Conservation (phyloP, 2,113 vertebrate species). For the Henicopernis longicauda region DNA sequence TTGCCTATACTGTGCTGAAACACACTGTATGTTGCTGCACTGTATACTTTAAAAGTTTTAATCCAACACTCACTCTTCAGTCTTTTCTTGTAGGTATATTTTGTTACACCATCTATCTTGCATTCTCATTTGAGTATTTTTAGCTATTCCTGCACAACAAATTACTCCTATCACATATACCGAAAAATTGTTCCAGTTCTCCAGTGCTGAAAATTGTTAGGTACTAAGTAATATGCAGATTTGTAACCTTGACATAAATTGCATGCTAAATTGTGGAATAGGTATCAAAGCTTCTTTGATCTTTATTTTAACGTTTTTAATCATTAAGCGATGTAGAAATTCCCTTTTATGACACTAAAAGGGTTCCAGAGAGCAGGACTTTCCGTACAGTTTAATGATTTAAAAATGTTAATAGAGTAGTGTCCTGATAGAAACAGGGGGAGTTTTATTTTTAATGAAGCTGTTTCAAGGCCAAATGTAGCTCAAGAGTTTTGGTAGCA, state of each 20-base stretch:
- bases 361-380: background rate
- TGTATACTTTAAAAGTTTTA: background rate
- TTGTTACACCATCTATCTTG: background rate
- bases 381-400: background rate
- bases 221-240: fast-evolving
- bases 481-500: background rate
- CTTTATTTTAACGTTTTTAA: background rate
- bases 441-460: background rate
- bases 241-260: background rate
- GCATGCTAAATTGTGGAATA: background rate
- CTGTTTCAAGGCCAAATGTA: background rate
- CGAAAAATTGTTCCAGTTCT: background rate
- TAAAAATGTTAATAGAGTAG: background rate
- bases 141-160: background rate
- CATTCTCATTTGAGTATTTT: background rate
- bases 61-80: background rate
- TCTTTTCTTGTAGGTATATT: background rate
- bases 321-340: background rate
- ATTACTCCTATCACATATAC: background rate
- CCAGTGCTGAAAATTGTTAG: background rate
- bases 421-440: background rate
- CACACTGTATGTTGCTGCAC: background rate
- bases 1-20: background rate
- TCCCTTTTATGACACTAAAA: background rate
- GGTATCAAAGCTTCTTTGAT: background rate